Evolutionary conservation across 2,113 vertebrate species (phyloP), one percentile per base, ranked within the genome.

Genomic region (Tichodroma muraria): DNA sequence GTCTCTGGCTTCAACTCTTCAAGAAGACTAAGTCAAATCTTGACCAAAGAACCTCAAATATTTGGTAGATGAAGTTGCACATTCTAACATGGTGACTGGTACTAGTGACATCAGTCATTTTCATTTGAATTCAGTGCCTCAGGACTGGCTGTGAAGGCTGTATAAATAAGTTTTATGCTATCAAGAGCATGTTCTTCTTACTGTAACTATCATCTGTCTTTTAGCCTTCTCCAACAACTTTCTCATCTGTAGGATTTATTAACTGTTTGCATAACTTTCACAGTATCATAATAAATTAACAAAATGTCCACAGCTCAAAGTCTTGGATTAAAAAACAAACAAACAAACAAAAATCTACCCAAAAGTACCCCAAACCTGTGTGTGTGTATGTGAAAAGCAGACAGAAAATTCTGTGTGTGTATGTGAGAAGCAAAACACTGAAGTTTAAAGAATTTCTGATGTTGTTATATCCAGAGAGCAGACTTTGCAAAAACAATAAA

Each of bases 121-220:
- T 71, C 20, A 64, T 90, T 75, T 85, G 44, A 44, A 90, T 88
- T 80, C 42, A 54, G 50, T 81, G 60, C 56, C 42, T 94, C 85
- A 57, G 66, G 22, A 72, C 63, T 94, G 63, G 11, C 82, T 89
- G 15, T 47, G 61, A 73, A 80, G 52, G 53, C 59, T 81, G 23
- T 80, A 84, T 91, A 80, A 85, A 70, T 63, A 90, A 93, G 31
- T 81, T 89, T 59, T 86, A 72, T 75, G 23, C 45, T 50, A 53
- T 56, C 63, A 73, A 90, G 68, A 83, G 54, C 25, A 21, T 13
- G 23, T 6, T 85, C 9, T 17, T 94, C 40, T 84, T 86, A 45
- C 47, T 95, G 57, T 40, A 92, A 71, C 44, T 75, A 17, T 93
- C 42, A 76, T 92, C 49, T 90, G 30, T 91, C 87, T 90, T 95